A percentile compares a stretch with the other conserved stretches of the same genome.
Conservation (phyloP, 1,140 invertebrate species). For the honey bee (Apis mellifera) region Amel_HAv3.1 CM009931.2:11266501-11267000, state of each 20-base stretch:
- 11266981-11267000: neutral
- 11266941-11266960: neutral
- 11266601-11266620: neutral
- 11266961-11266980: neutral
- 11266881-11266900: neutral
- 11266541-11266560: neutral
- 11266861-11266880: neutral
- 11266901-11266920: neutral
- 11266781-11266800: neutral
- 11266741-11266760: too few species aligned
- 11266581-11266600: neutral
- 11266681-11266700: neutral
- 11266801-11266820: too few species aligned
- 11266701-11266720: neutral
- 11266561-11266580: neutral
- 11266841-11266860: neutral
- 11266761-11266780: too few species aligned
- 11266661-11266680: neutral
- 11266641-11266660: neutral
- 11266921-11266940: neutral
- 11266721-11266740: neutral
- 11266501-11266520: too few species aligned
- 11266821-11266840: neutral
- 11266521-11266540: too few species aligned
- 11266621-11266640: neutral